phyloP scores from a whole-genome alignment of 2,797 vertebrate species.

The Channa striata region DNA sequence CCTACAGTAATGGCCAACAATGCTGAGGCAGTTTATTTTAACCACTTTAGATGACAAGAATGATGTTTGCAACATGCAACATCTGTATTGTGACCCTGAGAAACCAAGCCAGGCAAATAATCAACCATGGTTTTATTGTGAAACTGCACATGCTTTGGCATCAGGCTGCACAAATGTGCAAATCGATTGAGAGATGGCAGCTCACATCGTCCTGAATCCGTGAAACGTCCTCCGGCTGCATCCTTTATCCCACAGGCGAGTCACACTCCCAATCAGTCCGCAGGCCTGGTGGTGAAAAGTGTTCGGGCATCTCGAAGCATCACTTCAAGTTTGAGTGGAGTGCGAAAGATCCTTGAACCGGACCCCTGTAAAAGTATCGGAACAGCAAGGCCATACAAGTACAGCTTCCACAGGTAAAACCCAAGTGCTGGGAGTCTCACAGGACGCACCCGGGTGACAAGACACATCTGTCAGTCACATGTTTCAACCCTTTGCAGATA shows the following conservation, averaged over 20 bases:
- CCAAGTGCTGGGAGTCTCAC: too few relatives aligned
- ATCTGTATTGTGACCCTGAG: constrained; percentile 50
- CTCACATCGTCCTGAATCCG: constrained; percentile 12
- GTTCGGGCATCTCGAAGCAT: constrained; percentile 9
- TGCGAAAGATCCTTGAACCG: constrained; percentile 6
- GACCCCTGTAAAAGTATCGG: too few relatives aligned
- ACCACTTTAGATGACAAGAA: constrained; percentile 44
- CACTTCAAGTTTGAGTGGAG: constrained; percentile 18
- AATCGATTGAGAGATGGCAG: constrained; percentile 13
- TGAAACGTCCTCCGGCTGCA: constrained; percentile 5
- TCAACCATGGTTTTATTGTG: constrained; percentile 34
- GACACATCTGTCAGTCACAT: too few relatives aligned
- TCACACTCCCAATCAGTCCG: constrained; percentile 20
- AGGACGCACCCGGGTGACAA: too few relatives aligned
- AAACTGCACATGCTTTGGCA: too few relatives aligned
- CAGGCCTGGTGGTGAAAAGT: constrained; percentile 22
- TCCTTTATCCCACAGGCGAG: constrained; percentile 13
- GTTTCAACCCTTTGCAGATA: too few relatives aligned
- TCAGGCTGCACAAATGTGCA: constrained; percentile 22
- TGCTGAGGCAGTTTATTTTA: constrained; percentile 38
- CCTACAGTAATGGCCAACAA: constrained; percentile 54
- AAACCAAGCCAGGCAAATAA: constrained; percentile 50
- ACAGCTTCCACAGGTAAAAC: too few relatives aligned
- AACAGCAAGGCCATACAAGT: too few relatives aligned
- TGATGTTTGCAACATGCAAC: constrained; percentile 54